Percentiles rank a stretch among this genome's conserved stretches.
Evolutionary conservation across 2,113 vertebrate species (phyloP).

Genomic region (Cavia aperea): DNA sequence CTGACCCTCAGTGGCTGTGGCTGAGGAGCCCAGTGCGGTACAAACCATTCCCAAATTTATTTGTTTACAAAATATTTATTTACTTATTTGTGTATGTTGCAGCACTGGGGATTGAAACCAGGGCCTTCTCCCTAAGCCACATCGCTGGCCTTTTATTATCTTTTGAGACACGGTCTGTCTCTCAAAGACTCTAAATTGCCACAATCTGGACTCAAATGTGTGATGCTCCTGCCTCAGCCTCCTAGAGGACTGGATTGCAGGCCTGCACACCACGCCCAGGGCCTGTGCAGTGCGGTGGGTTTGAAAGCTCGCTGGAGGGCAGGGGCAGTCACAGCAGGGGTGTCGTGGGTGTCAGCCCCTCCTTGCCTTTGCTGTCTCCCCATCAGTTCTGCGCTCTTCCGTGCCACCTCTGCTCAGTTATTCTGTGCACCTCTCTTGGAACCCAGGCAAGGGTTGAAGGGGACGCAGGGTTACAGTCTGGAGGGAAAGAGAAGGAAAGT

Average conservation of each 20-base stretch:
- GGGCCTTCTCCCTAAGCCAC: neutral
- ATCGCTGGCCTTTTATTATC: neutral
- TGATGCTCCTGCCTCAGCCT: neutral
- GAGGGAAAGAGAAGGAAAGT: neutral
- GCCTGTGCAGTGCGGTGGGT: neutral
- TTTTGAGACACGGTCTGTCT: neutral
- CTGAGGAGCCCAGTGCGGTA: neutral
- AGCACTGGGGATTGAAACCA: neutral
- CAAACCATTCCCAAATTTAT: neutral
- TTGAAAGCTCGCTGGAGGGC: neutral
- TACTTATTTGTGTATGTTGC: neutral
- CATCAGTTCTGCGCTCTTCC: neutral
- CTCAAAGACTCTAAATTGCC: neutral
- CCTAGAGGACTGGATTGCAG: neutral
- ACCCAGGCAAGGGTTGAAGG: neutral
- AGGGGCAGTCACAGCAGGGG: neutral
- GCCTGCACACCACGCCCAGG: neutral
- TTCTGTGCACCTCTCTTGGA: neutral
- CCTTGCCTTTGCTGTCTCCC: neutral
- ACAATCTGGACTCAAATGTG: neutral
- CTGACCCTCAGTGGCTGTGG: neutral
- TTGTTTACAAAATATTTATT: neutral
- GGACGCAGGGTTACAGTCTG: neutral
- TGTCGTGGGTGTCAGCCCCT: accelerated
- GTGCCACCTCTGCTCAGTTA: neutral